Base-by-base conservation (phyloP, 2,797 vertebrate genomes). In the Zalophus californianus region DNA sequence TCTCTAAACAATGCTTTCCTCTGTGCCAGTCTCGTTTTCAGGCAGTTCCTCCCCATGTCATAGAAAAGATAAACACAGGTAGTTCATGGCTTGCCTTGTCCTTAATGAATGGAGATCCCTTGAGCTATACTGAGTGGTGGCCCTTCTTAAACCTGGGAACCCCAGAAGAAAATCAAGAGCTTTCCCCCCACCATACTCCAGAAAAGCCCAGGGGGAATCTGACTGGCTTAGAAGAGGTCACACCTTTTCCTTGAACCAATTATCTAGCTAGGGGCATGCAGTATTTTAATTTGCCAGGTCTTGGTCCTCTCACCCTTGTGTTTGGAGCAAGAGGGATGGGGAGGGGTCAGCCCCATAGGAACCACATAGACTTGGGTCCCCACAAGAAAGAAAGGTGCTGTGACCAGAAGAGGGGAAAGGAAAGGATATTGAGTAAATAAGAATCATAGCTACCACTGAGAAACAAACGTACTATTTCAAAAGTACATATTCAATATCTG, bases 401-500 rank as follows among this genome's bases (percentile, higher is more conserved):
- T 50, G 62, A 91, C n/a, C 29, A 78, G 68, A 95, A 91, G 44
- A 89, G 23, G 6, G 5, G 7, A 95, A 62, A 54, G 41, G 58
- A 62, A 68, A 85, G 44, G 38, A 62, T n/a, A 86, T 0, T 70
- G 44, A 92, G 41, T 83, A 64, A 91, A 72, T 32, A 77, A 62
- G n/a, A 97, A 70, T 27, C 38, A 77, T 14, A 68, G 41, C 20
- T 84, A 84, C 27, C 32, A 41, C 25, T 56, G 62, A 38, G 32
- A 29, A 29, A 93, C 38, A 72, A 87, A 79, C 29, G 72, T 14
- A 84, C 25, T 85, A 62, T 60, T 87, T 92, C 38, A 73, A 94
- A 93, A 80, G 12, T 44, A 82, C 15, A 82, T 90, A 89, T 27
- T 92, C 41, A 66, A 72, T 92, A 90, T 62, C 62, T 68, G 23